Percentiles rank a stretch among this genome's conserved stretches.
phyloP scores from a whole-genome alignment of 2,797 vertebrate genomes.

The Fundulus diaphanus region DNA sequence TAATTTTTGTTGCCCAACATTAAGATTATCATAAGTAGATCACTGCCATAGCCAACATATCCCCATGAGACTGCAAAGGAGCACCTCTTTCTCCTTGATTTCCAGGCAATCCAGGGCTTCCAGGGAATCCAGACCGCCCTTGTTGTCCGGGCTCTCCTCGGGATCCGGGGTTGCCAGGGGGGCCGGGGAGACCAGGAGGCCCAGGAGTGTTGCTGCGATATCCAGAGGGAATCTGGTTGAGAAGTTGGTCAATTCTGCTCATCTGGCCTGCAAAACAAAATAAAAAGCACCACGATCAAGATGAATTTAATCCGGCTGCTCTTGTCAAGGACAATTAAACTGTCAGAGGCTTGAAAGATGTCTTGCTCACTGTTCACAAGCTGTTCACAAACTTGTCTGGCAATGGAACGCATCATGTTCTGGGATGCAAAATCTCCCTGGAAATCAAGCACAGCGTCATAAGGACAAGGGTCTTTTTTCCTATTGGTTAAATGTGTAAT shows the following conservation, averaged over 20 bases:
- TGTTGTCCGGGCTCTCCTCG: conserved; percentile 91
- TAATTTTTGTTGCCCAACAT: neutral
- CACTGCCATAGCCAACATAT: neutral
- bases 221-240: conserved; percentile 98
- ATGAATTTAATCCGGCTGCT: neutral
- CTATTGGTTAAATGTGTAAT: neutral
- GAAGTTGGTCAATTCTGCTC: conserved; percentile 93
- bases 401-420: conserved; percentile 97
- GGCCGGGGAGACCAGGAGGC: conserved; percentile 90
- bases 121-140: conserved; percentile 93
- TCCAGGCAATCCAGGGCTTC: conserved; percentile 90
- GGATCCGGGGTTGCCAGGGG: conserved; percentile 85
- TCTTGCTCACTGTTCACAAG: conserved; percentile 91
- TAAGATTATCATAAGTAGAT: neutral
- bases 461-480: neutral
- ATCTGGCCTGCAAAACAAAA: conserved; percentile 87
- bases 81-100: conserved; percentile 89
- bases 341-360: neutral
- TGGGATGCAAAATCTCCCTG: conserved; percentile 97
- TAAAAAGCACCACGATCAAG: neutral
- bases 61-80: neutral
- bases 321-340: neutral
- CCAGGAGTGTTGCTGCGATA: conserved; percentile 92
- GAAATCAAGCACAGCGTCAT: conserved; percentile 55
- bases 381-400: conserved; percentile 99